Evolutionary conservation across 2,113 vertebrate genomes (phyloP), one percentile per base, ranked within the genome.

Genomic region (Cnemophilus loriae): DNA sequence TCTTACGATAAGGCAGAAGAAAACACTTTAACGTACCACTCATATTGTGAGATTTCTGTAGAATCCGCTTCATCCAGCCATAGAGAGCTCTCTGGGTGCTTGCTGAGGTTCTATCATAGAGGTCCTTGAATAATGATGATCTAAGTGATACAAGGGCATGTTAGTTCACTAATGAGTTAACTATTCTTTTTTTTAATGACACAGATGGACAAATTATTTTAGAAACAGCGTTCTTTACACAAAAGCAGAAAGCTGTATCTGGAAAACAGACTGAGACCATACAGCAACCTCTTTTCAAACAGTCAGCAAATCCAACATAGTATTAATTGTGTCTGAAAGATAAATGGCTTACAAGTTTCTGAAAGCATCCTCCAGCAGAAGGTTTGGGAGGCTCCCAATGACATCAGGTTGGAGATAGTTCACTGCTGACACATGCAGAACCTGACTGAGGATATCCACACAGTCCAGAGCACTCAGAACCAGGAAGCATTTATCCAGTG

Each of bases 291-390:
- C 44, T 39, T 80, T 86, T 50, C 9, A 64, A 46, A 89, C 0
- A 76, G 27, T 26, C 67, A 87, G 67, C 17, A 92, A 88, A 60
- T 75, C 22, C 12, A 42, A 39, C 16, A 47, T 3, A 59, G 26
- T 33, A 47, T 46, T 64, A 77, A n/a, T 13, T 50, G 32, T 9
- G 17, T 21, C 53, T 33, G 11, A 26, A 42, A 23, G 30, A 84
- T 18, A 82, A 73, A n/a, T 23, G 15, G 16, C 98, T 98, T 97
- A 98, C 98, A 98, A 90, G 95, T 98, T 98, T 93, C 97, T 98
- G 95, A 98, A 98, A 52, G 97, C 97, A 21, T 98, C 98, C 27
- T 97, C 97, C 3, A 49, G 81, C 85, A 98, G 96, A 70, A 94
- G 32, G 16, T 20, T 30, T 17, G 98, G 98, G 32, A 98, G 95